A percentile compares a stretch with the other conserved stretches of the same genome.
Evolutionary conservation across 2,797 vertebrate species (phyloP).

Genomic region (Muscicapa striata): DNA sequence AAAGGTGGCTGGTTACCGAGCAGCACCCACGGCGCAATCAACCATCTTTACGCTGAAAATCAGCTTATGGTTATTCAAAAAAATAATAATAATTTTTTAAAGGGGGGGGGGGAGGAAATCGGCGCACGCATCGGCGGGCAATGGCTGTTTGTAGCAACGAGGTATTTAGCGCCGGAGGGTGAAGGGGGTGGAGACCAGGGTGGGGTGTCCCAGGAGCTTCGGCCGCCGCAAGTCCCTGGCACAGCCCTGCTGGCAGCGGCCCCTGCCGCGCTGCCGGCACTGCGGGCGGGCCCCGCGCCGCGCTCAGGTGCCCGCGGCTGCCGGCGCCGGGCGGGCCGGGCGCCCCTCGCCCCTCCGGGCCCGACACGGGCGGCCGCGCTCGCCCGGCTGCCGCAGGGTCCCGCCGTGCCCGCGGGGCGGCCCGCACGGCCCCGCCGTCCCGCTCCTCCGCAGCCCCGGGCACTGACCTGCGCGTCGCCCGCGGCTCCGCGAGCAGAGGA

Average conservation of each 20-base stretch:
- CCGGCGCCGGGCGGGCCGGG: not conserved
- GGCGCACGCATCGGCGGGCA: not conserved
- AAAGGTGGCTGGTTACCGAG: not conserved
- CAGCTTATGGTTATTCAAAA: not conserved
- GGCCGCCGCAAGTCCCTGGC: not conserved
- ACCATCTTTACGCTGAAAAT: not conserved
- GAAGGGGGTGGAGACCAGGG: conserved; percentile 16
- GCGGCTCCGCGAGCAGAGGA: not conserved
- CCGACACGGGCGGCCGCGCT: too few relatives aligned
- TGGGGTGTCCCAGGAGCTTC: conserved; percentile 42
- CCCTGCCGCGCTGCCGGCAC: not conserved
- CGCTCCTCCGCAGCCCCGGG: not conserved
- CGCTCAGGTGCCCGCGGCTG: conserved; percentile 18
- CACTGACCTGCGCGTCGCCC: not conserved
- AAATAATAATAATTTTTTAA: not conserved
- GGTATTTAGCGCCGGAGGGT: conserved; percentile 27
- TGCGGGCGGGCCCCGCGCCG: not conserved
- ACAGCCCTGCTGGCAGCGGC: not conserved
- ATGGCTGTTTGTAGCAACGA: conserved; percentile 39
- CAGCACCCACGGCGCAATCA: not conserved
- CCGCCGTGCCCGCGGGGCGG: too few relatives aligned
- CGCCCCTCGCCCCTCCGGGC: too few relatives aligned
- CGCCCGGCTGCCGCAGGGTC: too few relatives aligned
- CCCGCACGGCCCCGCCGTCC: not conserved
- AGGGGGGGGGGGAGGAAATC: not conserved